Evolutionary conservation across 2,797 vertebrate species (phyloP).

Genomic region (Molossus alvarezi): DNA sequence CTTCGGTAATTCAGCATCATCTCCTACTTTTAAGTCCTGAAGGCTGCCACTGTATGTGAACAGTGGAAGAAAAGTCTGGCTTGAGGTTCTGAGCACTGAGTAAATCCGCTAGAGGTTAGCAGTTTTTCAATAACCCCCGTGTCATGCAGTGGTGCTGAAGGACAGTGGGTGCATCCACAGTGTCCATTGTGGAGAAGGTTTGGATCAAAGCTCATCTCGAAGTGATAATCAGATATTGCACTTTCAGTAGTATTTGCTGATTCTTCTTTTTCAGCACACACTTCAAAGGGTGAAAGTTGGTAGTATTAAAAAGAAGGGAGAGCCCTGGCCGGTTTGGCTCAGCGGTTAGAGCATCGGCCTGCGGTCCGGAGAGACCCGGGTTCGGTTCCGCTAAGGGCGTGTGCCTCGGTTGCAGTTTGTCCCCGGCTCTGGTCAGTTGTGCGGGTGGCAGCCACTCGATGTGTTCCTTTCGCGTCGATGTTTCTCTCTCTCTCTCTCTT

Average conservation of each 20-base stretch:
- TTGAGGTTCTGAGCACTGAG: conserved; percentile 99
- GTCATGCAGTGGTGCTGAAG: conserved; percentile 96
- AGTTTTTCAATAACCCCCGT: conserved; percentile 99
- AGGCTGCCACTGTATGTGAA: conserved; percentile 99
- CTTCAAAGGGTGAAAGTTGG: conserved; percentile 91
- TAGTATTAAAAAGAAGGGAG: conserved; percentile 89
- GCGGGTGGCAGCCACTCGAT: no score
- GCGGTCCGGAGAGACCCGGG: no score
- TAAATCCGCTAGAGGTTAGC: conserved; percentile 98
- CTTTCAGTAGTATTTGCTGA: conserved; percentile 93
- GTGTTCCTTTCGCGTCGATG: no score
- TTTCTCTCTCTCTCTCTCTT: no score
- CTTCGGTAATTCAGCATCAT: conserved; percentile 99
- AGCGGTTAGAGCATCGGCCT: no score
- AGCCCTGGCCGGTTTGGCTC: conserved; percentile 46
- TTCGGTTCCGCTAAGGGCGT: no score
- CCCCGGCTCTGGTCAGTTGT: no score
- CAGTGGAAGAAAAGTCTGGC: conserved; percentile 99
- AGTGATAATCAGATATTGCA: conserved; percentile 93
- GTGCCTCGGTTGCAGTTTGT: no score
- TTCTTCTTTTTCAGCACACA: conserved; percentile 91
- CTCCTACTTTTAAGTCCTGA: conserved; percentile 97
- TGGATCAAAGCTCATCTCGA: conserved; percentile 99
- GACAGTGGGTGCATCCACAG: conserved; percentile 97
- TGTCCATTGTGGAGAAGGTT: conserved; percentile 99